These are phyloP conservation scores for Agrenia bidenticulata DNA, from an alignment of 2,888 invertebrate genomes.

Conservation along the genomic window DNA sequence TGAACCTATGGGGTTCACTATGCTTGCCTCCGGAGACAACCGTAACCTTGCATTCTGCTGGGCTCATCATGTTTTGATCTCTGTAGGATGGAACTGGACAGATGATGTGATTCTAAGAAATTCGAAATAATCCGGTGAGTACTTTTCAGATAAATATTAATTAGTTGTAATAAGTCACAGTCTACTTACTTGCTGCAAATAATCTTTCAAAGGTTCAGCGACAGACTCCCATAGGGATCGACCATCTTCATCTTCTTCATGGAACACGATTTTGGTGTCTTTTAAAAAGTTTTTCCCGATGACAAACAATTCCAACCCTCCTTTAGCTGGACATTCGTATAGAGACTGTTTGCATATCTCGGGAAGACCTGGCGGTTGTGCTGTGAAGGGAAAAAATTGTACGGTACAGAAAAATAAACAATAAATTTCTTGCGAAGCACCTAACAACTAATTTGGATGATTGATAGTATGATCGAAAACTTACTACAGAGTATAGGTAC, in stretches of 20 bases:
- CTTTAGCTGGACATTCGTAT: constrained; percentile 73
- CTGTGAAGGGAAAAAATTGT: constrained; percentile 59
- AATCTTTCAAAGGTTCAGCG: constrained; percentile 84
- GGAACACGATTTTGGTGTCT: constrained; percentile 81
- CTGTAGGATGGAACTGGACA: constrained; percentile 80
- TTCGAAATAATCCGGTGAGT: constrained; percentile 2
- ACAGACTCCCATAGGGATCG: constrained; percentile 71
- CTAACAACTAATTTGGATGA: too few species aligned
- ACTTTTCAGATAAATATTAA: neutral
- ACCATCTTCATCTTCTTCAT: constrained; percentile 58
- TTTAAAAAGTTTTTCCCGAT: constrained; percentile 90
- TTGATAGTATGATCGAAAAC: constrained; percentile 55
- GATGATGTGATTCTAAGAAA: constrained; percentile 75
- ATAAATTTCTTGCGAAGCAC: too few species aligned
- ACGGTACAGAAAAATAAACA: constrained; percentile 5
- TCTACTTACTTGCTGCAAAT: constrained; percentile 72
- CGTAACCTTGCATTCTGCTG: constrained; percentile 73
- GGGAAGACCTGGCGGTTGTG: constrained; percentile 88
- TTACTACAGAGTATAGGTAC: constrained; percentile 90
- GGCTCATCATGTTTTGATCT: constrained; percentile 67
- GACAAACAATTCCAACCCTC: constrained; percentile 81
- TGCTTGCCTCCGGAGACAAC: constrained; percentile 82
- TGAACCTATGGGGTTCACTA: constrained; percentile 81
- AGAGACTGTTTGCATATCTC: constrained; percentile 88
- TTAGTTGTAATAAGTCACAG: neutral